These are phyloP conservation scores for Pygoscelis antarcticus DNA, from an alignment of 2,113 vertebrate species.

Conservation along the genomic window DNA sequence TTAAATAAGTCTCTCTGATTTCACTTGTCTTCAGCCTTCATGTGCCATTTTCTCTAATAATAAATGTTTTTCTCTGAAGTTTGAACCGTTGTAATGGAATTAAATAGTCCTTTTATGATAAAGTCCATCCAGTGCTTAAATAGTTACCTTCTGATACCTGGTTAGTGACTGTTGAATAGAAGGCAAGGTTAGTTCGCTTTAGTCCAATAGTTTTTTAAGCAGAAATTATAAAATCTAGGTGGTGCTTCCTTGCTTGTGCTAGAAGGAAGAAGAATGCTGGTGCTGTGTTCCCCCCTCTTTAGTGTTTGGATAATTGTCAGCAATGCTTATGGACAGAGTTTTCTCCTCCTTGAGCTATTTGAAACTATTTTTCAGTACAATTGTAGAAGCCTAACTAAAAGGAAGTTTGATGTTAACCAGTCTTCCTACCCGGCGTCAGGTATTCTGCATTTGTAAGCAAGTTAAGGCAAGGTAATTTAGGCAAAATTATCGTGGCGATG, in stretches of 20 bases:
- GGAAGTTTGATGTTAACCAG: neutral
- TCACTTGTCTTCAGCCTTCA: neutral
- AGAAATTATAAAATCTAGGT: neutral
- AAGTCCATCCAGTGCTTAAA: neutral
- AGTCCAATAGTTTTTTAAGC: neutral
- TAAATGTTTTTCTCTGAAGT: neutral
- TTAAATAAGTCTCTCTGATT: slow-evolving; percentile 15
- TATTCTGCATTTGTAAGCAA: neutral
- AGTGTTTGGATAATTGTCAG: neutral
- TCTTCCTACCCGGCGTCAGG: neutral
- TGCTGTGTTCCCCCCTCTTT: neutral
- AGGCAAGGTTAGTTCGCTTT: neutral
- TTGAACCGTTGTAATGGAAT: neutral
- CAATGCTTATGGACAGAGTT: neutral
- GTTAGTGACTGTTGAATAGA: neutral
- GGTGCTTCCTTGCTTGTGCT: neutral
- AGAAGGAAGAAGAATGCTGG: neutral
- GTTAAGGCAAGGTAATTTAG: neutral
- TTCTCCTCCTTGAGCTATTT: neutral
- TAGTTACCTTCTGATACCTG: neutral
- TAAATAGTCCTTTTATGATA: neutral
- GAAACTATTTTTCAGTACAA: neutral
- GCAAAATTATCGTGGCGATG: neutral
- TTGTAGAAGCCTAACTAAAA: neutral
- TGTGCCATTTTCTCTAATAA: neutral